Base-by-base conservation (phyloP, 1,140 invertebrate genomes). In the Drosophila pseudoananassae region DNA sequence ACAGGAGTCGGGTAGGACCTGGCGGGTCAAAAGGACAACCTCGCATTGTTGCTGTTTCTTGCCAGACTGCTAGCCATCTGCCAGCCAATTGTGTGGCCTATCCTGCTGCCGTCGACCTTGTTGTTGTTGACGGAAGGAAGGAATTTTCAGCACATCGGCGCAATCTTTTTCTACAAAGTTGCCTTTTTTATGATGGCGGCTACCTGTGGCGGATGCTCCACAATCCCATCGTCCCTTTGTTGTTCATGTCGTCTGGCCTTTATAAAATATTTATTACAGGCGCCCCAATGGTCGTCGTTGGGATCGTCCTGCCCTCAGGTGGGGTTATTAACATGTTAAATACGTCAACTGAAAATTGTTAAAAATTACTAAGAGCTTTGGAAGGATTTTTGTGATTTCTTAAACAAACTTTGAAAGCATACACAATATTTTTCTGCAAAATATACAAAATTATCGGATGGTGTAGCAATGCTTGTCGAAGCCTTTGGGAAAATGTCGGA, bases 81-180 rank as follows among this genome's bases (percentile, higher is more conserved):
- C 52, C 81, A 85, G 81, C 73, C 81, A 85, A 85, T 85, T 85
- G 82, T 85, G 81, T 80, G 68, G 68, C 80, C 81, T 68, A 76
- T 65, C 36, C 60, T 61, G 25, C 8, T 43, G 40, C 40, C 7
- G n/a, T 43, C 15, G 40, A 17, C 23, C 45, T 17, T 53, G 53
- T 20, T 57, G 76, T n/a, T 45, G 60, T 78, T 75, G 82, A 81
- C 73, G 82, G 82, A 87, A 87, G 82, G 82, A 87, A 87, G 78
- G 70, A 87, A 87, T 87, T 87, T 87, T 78, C 74, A 78, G 63
- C 82, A 82, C 78, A 85, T 87, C 80, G 58, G 54, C 71, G 59
- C 66, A 84, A 84, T 84, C 75, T 85, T 85, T 36, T 77, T 40
- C 77, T 75, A 66, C 70, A 74, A 74, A 74, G 70, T 74, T 74